Evolutionary conservation across 2,888 invertebrate species (phyloP), one percentile per base, ranked within the genome.

Genomic region (Tipula vernalis): DNA sequence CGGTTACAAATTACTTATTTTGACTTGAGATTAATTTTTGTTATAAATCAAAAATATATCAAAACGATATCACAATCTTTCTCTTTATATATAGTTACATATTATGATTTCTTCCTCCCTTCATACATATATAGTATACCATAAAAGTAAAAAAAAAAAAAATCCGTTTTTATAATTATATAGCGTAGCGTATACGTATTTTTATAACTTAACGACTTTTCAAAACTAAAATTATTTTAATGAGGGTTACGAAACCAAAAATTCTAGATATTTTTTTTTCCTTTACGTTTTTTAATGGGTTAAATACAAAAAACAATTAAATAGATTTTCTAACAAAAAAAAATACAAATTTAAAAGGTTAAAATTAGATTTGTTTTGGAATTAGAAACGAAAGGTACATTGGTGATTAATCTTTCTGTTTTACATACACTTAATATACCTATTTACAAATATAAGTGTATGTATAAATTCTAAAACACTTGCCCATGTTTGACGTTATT

Each of bases 1-100:
- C n/a, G 71, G 71, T 71, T 71, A 71, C 71, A 71, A 71, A 71
- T 71, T 71, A 71, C 71, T 71, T 71, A 71, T 71, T 71, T 71
- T 71, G 71, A 71, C 71, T 71, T 71, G 12, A 71, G 71, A 71
- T 71, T 71, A 71, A 71, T 71, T 71, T 71, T 71, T 71, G 71
- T 71, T 71, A 71, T 71, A 71, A 71, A 71, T 71, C 71, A 71
- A 71, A 71, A 71, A 71, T 71, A 71, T 71, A 71, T 71, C 71
- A 71, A 71, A 71, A 71, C 71, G 28, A 71, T 71, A 5, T 6
- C 71, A 71, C 28, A 71, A 28, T 71, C 71, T 71, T 8, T 51
- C 28, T 8, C 51, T 57, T 13, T 71, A 71, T 71, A 51, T 51
- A 51, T 28, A 71, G 71, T 71, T 71, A 28, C 71, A 71, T 71